A percentile compares a stretch with the other conserved stretches of the same genome.
These are phyloP conservation scores for Parotia lawesii DNA, from an alignment of 2,113 vertebrate species.

Conservation along the genomic window DNA sequence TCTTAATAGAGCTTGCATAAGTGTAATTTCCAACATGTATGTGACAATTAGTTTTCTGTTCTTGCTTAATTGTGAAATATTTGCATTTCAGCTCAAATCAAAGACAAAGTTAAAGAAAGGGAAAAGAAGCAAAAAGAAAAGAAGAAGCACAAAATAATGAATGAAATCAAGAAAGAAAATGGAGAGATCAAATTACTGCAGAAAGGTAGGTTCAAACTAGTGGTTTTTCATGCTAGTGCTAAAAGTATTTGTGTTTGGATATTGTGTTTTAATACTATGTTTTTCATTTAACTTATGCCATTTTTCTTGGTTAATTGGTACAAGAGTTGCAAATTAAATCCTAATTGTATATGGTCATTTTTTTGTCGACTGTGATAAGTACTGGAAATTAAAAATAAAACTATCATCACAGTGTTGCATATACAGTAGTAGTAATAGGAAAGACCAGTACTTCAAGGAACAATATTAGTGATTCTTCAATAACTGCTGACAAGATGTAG, in stretches of 20 bases:
- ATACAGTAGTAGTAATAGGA: not conserved
- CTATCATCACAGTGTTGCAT: not conserved
- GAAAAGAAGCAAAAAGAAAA: slow-evolving; percentile 87
- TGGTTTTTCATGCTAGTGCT: not conserved
- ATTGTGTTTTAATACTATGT: not conserved
- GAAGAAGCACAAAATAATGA: slow-evolving; percentile 90
- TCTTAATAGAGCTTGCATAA: not conserved
- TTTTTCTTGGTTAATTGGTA: not conserved
- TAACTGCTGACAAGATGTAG: not conserved
- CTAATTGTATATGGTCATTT: not conserved
- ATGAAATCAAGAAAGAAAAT: slow-evolving; percentile 93
- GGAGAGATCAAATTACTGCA: slow-evolving; percentile 88
- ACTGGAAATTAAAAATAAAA: not conserved
- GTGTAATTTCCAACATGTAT: not conserved
- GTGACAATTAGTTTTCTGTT: not conserved
- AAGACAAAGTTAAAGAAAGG: slow-evolving; percentile 84
- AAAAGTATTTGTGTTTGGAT: not conserved
- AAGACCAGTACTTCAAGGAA: not conserved
- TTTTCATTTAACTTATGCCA: not conserved
- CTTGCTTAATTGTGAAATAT: slow-evolving; percentile 36
- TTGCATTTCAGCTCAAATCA: slow-evolving; percentile 81
- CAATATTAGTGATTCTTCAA: not conserved
- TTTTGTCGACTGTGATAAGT: not conserved
- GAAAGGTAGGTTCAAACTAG: slow-evolving; percentile 81
- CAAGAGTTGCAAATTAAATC: not conserved